Evolutionary conservation across 1,140 invertebrate genomes (phyloP), one percentile per base, ranked within the genome.

Genomic region (Diprion similis): DNA sequence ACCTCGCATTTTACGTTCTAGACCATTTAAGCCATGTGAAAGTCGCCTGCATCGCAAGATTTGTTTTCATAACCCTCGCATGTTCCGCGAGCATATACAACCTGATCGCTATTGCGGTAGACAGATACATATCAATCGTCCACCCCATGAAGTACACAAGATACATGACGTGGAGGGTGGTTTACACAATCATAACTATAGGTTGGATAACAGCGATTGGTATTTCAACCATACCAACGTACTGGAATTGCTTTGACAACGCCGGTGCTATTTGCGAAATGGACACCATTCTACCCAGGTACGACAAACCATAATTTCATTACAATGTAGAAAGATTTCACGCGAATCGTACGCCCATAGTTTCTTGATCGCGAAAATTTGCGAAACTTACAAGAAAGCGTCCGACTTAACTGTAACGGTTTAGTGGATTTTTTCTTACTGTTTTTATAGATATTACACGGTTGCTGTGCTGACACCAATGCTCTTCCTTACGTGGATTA

Each of bases 121-220:
- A 97, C 85, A 91, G 95, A 66, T 95, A 95, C 81, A 89, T 94
- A 75, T 95, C 95, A 0, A 94, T 97, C 73, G 91, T 96, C 7
- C 92, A 95, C 85, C 95, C 95, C 2, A 88, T 97, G 73, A 91
- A 93, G 82, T 95, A 95, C 84, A 90, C 81, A 7, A 80, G 82
- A 45, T 91, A 91, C 78, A 92, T 93, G 89, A 93, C 91, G 0
- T 90, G 90, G 75, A 87, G 89, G 75, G 87, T 90, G 37, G 91
- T 92, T 4, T 80, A 89, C 64, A 78, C 89, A 51, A 88, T 93
- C 46, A 92, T 94, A 80, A 82, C 89, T 13, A 81, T 89, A 9
- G 92, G 91, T 1, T 94, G 93, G 93, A 83, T 89, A 1, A 80
- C 90, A 46, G 91, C 92, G 0, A 85, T 93, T 1, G 85, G 89